Evolutionary conservation across 1,140 invertebrate genomes (phyloP).

Genomic region (Cotesia glomerata): DNA sequence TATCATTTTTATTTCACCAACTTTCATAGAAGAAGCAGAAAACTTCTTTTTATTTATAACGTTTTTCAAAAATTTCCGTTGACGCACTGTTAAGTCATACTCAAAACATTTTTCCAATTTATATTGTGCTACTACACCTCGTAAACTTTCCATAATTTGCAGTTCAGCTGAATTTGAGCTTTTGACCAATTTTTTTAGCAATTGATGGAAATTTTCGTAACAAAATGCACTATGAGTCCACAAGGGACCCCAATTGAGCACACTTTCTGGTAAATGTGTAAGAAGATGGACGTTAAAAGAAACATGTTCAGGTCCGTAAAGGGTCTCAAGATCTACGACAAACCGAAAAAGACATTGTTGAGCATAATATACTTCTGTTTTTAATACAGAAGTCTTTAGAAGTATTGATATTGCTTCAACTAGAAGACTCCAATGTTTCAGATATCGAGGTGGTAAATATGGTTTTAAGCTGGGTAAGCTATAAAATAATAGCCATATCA

Average conservation of each 20-base stretch:
- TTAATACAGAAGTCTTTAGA: constrained; percentile 27
- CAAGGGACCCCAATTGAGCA: constrained; percentile 36
- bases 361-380: too few species aligned
- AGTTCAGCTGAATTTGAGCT: constrained; percentile 23
- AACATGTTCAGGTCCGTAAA: constrained; percentile 33
- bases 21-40: background rate
- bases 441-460: constrained; percentile 30
- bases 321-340: constrained; percentile 28
- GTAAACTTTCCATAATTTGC: too few species aligned
- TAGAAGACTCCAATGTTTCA: constrained; percentile 41
- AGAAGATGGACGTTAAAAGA: constrained; percentile 41
- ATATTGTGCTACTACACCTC: too few species aligned
- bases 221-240: constrained; percentile 33
- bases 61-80: background rate
- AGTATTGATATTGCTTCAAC: constrained; percentile 37
- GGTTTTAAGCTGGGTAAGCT: constrained; percentile 34
- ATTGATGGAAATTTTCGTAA: constrained; percentile 29
- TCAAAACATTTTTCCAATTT: too few species aligned
- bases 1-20: background rate
- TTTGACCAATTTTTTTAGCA: constrained; percentile 23
- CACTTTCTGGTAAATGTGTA: constrained; percentile 31
- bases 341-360: constrained; percentile 34
- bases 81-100: too few species aligned
- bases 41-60: background rate
- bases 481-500: constrained; percentile 42